Evolutionary conservation across 1,140 invertebrate genomes (phyloP), one percentile per base, ranked within the genome.

Genomic region (Uloborus diversus): DNA sequence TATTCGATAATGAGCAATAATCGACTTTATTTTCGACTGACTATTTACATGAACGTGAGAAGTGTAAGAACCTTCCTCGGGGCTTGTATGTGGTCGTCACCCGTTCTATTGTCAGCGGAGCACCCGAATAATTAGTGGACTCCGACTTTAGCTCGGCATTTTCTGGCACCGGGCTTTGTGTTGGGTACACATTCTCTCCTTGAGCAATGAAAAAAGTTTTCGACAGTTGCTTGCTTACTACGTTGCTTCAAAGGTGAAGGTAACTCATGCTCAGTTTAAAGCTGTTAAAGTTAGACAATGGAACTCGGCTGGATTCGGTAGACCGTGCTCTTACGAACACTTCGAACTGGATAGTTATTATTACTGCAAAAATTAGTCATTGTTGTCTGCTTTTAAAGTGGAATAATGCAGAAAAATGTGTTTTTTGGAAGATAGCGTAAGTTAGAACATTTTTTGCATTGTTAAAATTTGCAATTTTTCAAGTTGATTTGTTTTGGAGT

Each of bases 71-170:
- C 28, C 37, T 56, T 70, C 14, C 17, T 7, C n/a, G 17, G 14
- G 66, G 49, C 35, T 32, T 56, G 61, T 23, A 11, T 7, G 30
- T 37, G 35, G 59, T 20, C 27, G 37, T 28, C 17, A 25, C 61
- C 56, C 71, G 35, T 75, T 42, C 71, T 47, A 75, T 75, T 78
- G 73, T 78, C 73, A 78, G 62, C 25, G 9, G 49, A 53, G 49
- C 49, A 20, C 73, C 37, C 73, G 61, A 78, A 78, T 78, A 78
- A 78, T 78, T 78, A 78, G 73, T 78, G 62, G 73, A 78, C 61
- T 78, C 73, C 73, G 49, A 78, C 73, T 78, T 78, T 78, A 78
- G 73, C 73, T 78, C 73, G 33, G 62, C 73, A 78, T 78, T 78
- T 78, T 78, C 73, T 78, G 73, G 73, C 73, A 78, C 73, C 62